These are phyloP conservation scores for Torymus texanus DNA, from an alignment of 2,888 invertebrate genomes.

Conservation along the genomic window DNA sequence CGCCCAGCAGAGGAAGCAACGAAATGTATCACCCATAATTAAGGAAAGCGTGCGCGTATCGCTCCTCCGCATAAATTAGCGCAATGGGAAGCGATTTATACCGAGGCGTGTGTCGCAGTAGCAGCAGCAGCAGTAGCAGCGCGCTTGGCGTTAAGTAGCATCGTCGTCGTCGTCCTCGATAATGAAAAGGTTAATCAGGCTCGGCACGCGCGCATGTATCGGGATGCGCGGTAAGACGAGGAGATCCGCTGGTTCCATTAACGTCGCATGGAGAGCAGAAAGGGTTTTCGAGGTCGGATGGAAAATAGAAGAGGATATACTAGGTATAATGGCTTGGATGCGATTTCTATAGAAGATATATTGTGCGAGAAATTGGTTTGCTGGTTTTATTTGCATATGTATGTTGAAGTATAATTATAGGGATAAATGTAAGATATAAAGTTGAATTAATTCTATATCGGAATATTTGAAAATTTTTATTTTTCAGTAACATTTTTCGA, in stretches of 20 bases:
- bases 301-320: no score
- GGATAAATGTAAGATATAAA: no score
- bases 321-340: no score
- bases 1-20: not conserved
- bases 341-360: no score
- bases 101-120: not conserved
- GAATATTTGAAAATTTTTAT: no score
- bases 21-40: conserved; percentile 49
- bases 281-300: no score
- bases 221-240: conserved; percentile 14
- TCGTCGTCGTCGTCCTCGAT: conserved; percentile 49
- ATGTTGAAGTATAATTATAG: no score
- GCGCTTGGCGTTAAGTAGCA: not conserved
- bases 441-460: no score
- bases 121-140: no score
- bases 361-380: no score
- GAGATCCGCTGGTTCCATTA: conserved; percentile 29
- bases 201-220: not conserved
- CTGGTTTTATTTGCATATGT: no score
- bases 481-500: no score
- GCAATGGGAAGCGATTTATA: conserved; percentile 47
- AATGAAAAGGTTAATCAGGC: conserved; percentile 62
- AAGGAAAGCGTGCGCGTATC: conserved; percentile 25
- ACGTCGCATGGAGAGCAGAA: not conserved
- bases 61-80: conserved; percentile 50